Conservation (phyloP, 2,888 invertebrate species). For the Halictus ligatus region DNA sequence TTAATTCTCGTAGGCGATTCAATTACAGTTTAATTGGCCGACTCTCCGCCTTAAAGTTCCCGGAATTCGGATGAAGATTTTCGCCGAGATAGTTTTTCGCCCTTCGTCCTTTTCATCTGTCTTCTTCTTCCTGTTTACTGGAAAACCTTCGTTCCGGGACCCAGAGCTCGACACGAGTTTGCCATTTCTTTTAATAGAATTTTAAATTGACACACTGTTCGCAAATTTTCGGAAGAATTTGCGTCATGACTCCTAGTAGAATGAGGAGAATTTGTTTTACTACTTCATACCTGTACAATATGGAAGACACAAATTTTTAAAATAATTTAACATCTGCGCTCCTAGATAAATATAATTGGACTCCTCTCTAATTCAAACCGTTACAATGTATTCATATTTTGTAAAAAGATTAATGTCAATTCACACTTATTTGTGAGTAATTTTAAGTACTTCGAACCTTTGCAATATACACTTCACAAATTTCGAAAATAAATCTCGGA, state of each 20-base stretch:
- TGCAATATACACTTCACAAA: no score
- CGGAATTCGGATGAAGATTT: background rate
- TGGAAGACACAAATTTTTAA: background rate
- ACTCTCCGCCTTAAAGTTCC: background rate
- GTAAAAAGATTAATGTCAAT: background rate
- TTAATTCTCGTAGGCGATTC: constrained; percentile 61
- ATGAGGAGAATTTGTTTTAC: no score
- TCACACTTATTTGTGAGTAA: no score
- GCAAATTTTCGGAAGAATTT: background rate
- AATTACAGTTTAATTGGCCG: constrained; percentile 66
- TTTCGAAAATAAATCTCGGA: no score
- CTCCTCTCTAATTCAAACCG: background rate
- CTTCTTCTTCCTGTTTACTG: background rate
- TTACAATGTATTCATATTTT: background rate
- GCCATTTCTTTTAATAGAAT: background rate
- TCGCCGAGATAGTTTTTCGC: background rate
- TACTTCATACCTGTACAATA: no score
- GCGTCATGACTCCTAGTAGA: no score
- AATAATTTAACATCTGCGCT: background rate
- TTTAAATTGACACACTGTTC: background rate
- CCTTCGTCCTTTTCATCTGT: background rate
- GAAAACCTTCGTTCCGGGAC: background rate
- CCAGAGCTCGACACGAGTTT: background rate
- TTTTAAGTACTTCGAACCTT: no score
- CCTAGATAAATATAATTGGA: background rate